phyloP scores from a whole-genome alignment of 2,113 vertebrate species.

The Struthio camelus region DNA sequence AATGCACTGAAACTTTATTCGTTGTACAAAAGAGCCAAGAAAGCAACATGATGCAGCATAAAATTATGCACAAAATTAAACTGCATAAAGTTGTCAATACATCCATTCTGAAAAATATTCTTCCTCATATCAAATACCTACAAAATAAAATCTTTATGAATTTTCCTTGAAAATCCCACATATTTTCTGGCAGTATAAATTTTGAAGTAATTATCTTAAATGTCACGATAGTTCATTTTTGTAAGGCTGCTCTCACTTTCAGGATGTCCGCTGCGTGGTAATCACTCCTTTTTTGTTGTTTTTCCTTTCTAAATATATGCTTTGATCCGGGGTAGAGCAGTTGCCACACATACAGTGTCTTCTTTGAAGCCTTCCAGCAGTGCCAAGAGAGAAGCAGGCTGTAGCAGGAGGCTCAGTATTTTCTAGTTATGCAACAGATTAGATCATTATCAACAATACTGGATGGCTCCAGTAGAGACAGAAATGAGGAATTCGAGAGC shows the following conservation, averaged over 20 bases:
- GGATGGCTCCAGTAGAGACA: constrained; percentile 49
- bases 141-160: not conserved
- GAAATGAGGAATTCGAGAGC: not conserved
- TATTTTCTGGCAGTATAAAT: not conserved
- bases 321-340: constrained; percentile 49
- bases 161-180: not conserved
- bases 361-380: constrained; percentile 52
- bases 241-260: constrained; percentile 22
- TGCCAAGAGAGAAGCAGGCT: constrained; percentile 56
- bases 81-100: not conserved
- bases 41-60: not conserved
- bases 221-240: not conserved
- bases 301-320: constrained; percentile 40
- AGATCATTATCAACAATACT: constrained; percentile 63
- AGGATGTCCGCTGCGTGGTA: not conserved
- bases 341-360: constrained; percentile 22
- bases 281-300: constrained; percentile 25
- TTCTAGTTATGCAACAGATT: constrained; percentile 60
- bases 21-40: not conserved
- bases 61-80: not conserved
- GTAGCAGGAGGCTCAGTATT: constrained; percentile 47
- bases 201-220: not conserved
- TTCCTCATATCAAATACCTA: not conserved
- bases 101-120: not conserved
- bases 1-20: not conserved